Conservation (phyloP, 2,888 invertebrate genomes). For the Strigamia crassipes region DNA sequence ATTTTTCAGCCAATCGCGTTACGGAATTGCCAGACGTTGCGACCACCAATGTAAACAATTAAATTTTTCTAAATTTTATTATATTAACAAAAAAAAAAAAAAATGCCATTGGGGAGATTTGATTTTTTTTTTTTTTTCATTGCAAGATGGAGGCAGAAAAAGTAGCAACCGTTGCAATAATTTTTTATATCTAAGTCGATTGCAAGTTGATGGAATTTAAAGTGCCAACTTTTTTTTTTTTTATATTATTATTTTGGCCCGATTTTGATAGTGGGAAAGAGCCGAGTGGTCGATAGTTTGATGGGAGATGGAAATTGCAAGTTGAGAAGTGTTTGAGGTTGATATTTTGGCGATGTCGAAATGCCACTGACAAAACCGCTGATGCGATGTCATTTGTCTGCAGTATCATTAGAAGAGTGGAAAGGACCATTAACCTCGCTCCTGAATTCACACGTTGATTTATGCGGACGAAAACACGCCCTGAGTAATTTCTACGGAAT, state of each 20-base stretch:
- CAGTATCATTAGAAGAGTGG: constrained; percentile 32
- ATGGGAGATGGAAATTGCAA: constrained; percentile 6
- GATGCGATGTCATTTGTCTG: constrained; percentile 40
- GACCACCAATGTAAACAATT: too few species aligned
- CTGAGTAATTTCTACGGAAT: constrained; percentile 30
- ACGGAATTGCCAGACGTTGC: too few species aligned
- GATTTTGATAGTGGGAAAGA: neutral
- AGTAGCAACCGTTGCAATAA: constrained; percentile 26
- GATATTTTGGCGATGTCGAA: constrained; percentile 20
- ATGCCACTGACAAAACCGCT: constrained; percentile 36
- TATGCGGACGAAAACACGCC: constrained; percentile 32
- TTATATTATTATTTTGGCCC: neutral
- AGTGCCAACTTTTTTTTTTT: constrained; percentile 8
- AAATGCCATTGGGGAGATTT: too few species aligned
- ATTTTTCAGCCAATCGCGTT: too few species aligned
- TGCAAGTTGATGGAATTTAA: constrained; percentile 31
- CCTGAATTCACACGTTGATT: constrained; percentile 20
- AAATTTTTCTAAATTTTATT: too few species aligned
- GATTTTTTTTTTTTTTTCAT: neutral
- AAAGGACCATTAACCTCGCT: constrained; percentile 30
- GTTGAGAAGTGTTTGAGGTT: neutral
- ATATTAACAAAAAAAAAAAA: too few species aligned
- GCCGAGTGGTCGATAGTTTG: neutral
- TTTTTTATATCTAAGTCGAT: constrained; percentile 13
- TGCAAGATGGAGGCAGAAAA: neutral